Evolutionary conservation across 2,797 vertebrate genomes (phyloP), one percentile per base, ranked within the genome.

Genomic region (Ataeniobius toweri): DNA sequence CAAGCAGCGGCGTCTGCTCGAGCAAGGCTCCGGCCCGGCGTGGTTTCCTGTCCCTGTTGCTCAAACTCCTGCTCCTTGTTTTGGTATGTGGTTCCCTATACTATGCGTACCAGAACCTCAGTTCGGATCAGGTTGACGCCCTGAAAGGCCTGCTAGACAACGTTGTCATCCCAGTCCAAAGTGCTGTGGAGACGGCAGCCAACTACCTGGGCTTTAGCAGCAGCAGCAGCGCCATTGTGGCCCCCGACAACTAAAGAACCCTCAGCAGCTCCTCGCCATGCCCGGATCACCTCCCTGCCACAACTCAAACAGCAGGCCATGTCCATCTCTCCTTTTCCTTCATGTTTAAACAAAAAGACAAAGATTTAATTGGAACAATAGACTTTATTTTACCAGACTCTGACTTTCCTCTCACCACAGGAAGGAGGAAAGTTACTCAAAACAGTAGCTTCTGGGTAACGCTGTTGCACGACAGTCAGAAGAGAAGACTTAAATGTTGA

Each of bases 31-130:
- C 95, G 71, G 94, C 92, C 39, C 85, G 93, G 83, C 81, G 71
- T 74, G 94, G 94, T 72, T 92, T 93, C 26, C 51, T 98, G 89
- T 94, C 96, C 20, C 39, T 96, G 78, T 94, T 97, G 94, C 94
- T 99, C 88, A 97, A 97, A 95, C 92, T 97, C 78, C 91, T 98
- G 92, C 89, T 99, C 26, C 95, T 98, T 53, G 89, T 95, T n/a
- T 78, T 94, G 80, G 92, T 97, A 83, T 93, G 74, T 0, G 92
- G 92, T 59, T 96, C 96, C 85, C 91, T 97, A 86, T 95, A 95
- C 93, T 95, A 96, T 73, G 95, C 94, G 90, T 97, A 97, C 93
- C 96, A 97, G 94, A 96, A 96, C 85, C 96, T 98, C 96, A 96
- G 97, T 88, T 96, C 93, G 76, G 93, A 96, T 83, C 95, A 96